phyloP scores from a whole-genome alignment of 2,113 vertebrate species.

The rat (Rattus norvegicus) region DNA sequence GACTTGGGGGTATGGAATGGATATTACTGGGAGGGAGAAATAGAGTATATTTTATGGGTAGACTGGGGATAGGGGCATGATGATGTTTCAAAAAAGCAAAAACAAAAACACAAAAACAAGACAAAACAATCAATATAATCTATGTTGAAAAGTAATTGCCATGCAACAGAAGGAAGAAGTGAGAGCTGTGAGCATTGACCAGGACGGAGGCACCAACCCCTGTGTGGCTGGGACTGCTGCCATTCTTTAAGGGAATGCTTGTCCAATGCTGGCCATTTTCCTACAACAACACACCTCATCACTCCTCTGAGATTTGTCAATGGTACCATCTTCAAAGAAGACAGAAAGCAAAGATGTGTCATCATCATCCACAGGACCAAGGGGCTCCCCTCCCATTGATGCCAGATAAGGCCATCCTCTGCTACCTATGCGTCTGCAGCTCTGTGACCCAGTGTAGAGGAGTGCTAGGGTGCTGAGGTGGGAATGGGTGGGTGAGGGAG shows the following conservation, averaged over 20 bases:
- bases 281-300: not conserved
- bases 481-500: no score
- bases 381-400: no score
- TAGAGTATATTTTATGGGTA: no score
- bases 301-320: not conserved
- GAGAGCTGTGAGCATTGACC: not conserved
- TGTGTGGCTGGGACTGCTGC: rapidly evolving
- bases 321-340: not conserved
- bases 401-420: no score
- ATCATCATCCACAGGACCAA: no score
- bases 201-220: rapidly evolving
- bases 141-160: not conserved
- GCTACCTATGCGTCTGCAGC: no score
- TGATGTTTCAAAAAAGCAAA: not conserved
- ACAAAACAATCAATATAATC: not conserved
- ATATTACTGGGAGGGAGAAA: no score
- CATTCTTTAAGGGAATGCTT: no score
- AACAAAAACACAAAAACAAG: not conserved
- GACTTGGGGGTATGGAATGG: no score
- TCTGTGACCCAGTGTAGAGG: no score
- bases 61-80: no score
- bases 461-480: no score
- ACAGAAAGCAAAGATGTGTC: not conserved
- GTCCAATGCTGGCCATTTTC: rapidly evolving
- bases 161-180: not conserved